Percentiles rank a stretch among this genome's conserved stretches.
Conservation (phyloP, 2,888 invertebrate genomes). For the Trichogramma dendrolimi region DNA sequence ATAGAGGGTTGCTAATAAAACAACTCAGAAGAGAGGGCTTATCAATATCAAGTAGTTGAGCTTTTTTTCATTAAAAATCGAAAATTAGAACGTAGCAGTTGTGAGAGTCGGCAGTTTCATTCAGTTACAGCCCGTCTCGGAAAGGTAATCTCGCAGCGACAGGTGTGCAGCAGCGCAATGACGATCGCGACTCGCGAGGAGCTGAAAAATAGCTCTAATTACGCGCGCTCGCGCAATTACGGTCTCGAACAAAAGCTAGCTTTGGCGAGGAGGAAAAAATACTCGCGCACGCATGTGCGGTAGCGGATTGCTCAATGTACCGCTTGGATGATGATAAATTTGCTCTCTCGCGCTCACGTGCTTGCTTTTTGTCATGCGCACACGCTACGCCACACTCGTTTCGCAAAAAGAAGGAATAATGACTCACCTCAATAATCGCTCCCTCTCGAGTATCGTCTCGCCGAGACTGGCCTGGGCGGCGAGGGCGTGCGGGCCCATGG, state of each 20-base stretch:
- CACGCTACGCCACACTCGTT: background rate
- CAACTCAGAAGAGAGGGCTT: too few species aligned
- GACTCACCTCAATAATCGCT: conserved; percentile 64
- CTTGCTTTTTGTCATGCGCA: too few species aligned
- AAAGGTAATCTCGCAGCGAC: background rate
- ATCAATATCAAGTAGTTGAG: too few species aligned
- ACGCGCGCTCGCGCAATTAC: conserved; percentile 7
- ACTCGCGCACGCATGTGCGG: too few species aligned
- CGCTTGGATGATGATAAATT: background rate
- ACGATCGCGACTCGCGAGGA: background rate
- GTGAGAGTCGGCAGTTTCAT: too few species aligned
- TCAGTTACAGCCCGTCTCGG: too few species aligned
- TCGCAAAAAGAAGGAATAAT: background rate
- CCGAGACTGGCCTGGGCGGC: conserved; percentile 53
- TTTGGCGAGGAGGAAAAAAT: too few species aligned
- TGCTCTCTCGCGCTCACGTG: background rate
- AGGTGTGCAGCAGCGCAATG: conserved; percentile 5
- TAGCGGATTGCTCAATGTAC: background rate
- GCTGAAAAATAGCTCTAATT: conserved; percentile 15
- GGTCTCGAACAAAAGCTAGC: background rate
- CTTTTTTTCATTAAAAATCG: too few species aligned
- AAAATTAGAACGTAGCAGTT: too few species aligned
- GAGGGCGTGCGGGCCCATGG: conserved; percentile 55
- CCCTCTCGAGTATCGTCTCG: conserved; percentile 56
- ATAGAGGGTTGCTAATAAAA: too few species aligned